These are phyloP conservation scores for Aethina tumida DNA, from an alignment of 1,140 invertebrate species.

Conservation along the genomic window DNA sequence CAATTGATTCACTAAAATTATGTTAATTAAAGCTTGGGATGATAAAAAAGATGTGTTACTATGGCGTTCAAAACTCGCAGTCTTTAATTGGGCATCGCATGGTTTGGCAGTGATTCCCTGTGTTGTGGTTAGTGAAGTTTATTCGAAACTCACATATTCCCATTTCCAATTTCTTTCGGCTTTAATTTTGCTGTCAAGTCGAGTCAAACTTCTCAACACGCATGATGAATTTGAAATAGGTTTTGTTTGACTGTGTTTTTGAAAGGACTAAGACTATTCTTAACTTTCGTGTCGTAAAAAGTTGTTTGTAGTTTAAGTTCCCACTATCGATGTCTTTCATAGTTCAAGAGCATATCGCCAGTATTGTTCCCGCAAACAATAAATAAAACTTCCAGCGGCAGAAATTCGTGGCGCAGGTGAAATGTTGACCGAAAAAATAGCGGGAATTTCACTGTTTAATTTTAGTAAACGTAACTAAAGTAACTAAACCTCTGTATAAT, in stretches of 20 bases:
- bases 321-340: not conserved
- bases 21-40: too few relatives aligned
- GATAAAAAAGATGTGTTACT: too few relatives aligned
- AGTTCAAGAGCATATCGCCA: not conserved
- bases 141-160: constrained; percentile 14
- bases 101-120: too few relatives aligned
- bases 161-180: constrained; percentile 13
- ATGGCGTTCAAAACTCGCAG: too few relatives aligned
- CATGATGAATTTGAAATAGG: constrained; percentile 18
- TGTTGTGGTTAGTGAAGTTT: constrained; percentile 11
- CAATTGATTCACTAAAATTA: too few relatives aligned
- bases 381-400: not conserved
- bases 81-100: too few relatives aligned
- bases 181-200: constrained; percentile 15
- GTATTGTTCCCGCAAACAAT: constrained; percentile 1
- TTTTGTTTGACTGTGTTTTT: constrained; percentile 17
- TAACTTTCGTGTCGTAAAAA: constrained; percentile 9
- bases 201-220: constrained; percentile 14
- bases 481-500: too few relatives aligned
- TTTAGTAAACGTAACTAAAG: too few relatives aligned
- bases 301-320: constrained; percentile 4
- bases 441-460: too few relatives aligned
- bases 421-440: too few relatives aligned
- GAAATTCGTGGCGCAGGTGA: too few relatives aligned
- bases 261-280: constrained; percentile 4